These are phyloP conservation scores for Troilus luridus DNA, from an alignment of 2,888 invertebrate genomes.

Conservation along the genomic window DNA sequence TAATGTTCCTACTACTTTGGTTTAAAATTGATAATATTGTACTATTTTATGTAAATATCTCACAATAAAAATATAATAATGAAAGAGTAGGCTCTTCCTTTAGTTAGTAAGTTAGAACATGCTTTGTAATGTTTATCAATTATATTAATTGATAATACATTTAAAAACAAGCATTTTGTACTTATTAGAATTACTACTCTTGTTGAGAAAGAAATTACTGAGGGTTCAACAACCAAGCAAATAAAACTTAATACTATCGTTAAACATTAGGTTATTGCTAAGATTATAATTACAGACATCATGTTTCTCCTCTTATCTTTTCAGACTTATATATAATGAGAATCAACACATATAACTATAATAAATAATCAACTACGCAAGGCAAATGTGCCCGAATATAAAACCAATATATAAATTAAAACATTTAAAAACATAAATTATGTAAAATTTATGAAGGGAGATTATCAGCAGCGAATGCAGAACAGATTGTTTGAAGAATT, in stretches of 20 bases:
- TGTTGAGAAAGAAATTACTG: neutral
- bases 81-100: neutral
- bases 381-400: neutral
- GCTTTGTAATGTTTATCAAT: neutral
- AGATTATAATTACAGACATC: neutral
- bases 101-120: neutral
- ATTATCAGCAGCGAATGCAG: neutral
- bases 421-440: neutral
- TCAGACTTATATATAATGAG: neutral
- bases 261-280: neutral
- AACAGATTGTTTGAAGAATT: neutral
- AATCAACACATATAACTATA: neutral
- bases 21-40: neutral
- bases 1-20: neutral
- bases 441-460: neutral
- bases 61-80: neutral
- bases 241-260: neutral
- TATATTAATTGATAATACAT: neutral
- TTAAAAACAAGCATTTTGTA: neutral
- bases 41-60: neutral
- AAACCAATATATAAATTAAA: neutral
- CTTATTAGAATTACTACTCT: neutral
- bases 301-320: neutral
- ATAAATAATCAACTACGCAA: neutral
- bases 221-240: neutral